A percentile compares a stretch with the other conserved stretches of the same genome.
Conservation (phyloP, 2,888 invertebrate species). For the Hydriomena furcata region DNA sequence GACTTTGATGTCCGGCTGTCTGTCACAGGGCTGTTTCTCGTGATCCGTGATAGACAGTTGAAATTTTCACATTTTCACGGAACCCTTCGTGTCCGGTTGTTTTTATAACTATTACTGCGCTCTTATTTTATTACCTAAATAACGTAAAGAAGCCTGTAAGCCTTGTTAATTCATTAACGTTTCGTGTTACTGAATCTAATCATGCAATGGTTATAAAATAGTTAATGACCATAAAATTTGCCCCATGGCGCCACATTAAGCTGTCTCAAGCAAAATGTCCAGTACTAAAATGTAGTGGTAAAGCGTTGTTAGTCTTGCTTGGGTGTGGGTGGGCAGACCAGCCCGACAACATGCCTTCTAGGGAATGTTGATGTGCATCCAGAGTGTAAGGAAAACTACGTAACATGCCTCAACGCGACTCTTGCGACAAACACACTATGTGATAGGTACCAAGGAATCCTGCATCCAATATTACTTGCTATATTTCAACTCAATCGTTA, state of each 20-base stretch:
- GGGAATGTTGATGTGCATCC: conserved; percentile 73
- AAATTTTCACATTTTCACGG: too few species aligned
- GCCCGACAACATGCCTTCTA: conserved; percentile 68
- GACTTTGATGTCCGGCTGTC: too few species aligned
- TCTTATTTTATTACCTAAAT: too few species aligned
- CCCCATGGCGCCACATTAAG: conserved; percentile 56
- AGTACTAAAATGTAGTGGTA: conserved; percentile 53
- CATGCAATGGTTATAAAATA: conserved; percentile 24
- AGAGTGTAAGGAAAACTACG: conserved; percentile 56
- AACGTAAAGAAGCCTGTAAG: too few species aligned
- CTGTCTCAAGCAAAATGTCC: conserved; percentile 51
- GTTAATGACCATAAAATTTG: conserved; percentile 45
- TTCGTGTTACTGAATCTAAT: conserved; percentile 19
- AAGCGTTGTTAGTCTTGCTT: conserved; percentile 42
- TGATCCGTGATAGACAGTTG: too few species aligned
- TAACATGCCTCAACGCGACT: conserved; percentile 31
- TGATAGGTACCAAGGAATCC: conserved; percentile 6
- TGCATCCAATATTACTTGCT: neutral
- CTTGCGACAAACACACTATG: conserved; percentile 15
- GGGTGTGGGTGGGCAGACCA: conserved; percentile 57
- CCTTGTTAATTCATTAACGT: conserved; percentile 1
- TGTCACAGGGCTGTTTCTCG: too few species aligned
- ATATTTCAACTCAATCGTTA: neutral
- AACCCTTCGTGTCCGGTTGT: too few species aligned
- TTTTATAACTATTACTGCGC: too few species aligned